These are phyloP conservation scores for Xestoiulus laeticollis DNA, from an alignment of 2,888 invertebrate genomes.

Conservation along the genomic window DNA sequence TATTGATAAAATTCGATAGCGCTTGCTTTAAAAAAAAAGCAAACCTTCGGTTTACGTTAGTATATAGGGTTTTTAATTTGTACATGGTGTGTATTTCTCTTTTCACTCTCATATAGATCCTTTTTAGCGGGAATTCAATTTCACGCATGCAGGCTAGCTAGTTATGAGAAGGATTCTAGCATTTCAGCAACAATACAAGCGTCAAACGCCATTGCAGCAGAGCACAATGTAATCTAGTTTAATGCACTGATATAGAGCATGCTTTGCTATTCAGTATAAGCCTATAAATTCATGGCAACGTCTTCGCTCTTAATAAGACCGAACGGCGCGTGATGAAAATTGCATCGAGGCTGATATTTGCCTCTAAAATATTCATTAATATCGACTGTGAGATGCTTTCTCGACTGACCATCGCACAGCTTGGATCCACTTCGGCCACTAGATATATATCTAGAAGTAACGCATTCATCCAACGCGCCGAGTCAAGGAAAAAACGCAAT, in stretches of 20 bases:
- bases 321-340: constrained; percentile 42
- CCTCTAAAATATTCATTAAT: constrained; percentile 29
- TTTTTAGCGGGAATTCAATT: not conserved
- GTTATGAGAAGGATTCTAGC: constrained; percentile 15
- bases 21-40: not conserved
- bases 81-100: not conserved
- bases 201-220: not conserved
- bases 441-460: not conserved
- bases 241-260: not conserved
- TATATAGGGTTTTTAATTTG: no score
- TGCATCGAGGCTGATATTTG: constrained; percentile 22
- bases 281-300: constrained; percentile 26
- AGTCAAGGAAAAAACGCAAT: not conserved
- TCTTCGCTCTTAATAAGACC: constrained; percentile 36
- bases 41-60: no score
- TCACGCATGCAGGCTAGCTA: not conserved
- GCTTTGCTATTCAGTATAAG: constrained; percentile 16
- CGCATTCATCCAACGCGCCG: not conserved
- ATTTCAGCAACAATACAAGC: not conserved
- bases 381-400: constrained; percentile 24
- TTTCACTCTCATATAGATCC: no score
- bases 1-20: not conserved
- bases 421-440: not conserved
- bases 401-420: not conserved
- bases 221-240: not conserved